These are phyloP conservation scores for Amphiduros pacificus DNA, from an alignment of 2,888 invertebrate genomes.

Conservation along the genomic window DNA sequence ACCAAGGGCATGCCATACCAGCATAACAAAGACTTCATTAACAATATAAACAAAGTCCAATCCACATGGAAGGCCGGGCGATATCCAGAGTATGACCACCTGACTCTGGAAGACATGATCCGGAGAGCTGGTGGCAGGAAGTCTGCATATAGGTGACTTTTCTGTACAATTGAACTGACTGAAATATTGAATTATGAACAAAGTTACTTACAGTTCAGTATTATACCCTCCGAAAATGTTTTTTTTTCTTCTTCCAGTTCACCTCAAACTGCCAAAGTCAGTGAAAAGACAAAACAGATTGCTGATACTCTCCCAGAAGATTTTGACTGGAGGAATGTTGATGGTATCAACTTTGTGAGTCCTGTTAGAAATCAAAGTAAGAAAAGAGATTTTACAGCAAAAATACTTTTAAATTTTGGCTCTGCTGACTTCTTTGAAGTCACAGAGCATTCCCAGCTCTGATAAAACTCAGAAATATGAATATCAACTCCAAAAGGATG, in stretches of 20 bases:
- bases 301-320: conserved; percentile 39
- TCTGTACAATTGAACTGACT: too few species aligned
- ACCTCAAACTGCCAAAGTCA: conserved; percentile 45
- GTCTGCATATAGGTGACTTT: too few species aligned
- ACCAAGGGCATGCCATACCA: not conserved
- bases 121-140: conserved; percentile 57
- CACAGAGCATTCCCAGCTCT: too few species aligned
- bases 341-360: conserved; percentile 51
- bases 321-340: conserved; percentile 58
- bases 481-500: too few species aligned
- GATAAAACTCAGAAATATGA: too few species aligned
- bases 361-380: conserved; percentile 58
- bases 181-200: too few species aligned
- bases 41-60: conserved; percentile 57
- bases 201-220: too few species aligned
- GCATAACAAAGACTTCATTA: conserved; percentile 45
- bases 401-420: not conserved
- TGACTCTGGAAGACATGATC: conserved; percentile 52
- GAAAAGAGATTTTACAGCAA: conserved; percentile 6
- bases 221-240: not conserved
- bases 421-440: too few species aligned
- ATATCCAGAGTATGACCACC: conserved; percentile 56
- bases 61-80: conserved; percentile 59
- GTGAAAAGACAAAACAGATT: conserved; percentile 32
- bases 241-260: conserved; percentile 5